phyloP scores from a whole-genome alignment of 2,113 vertebrate genomes.

The Ciconia stormi region DNA sequence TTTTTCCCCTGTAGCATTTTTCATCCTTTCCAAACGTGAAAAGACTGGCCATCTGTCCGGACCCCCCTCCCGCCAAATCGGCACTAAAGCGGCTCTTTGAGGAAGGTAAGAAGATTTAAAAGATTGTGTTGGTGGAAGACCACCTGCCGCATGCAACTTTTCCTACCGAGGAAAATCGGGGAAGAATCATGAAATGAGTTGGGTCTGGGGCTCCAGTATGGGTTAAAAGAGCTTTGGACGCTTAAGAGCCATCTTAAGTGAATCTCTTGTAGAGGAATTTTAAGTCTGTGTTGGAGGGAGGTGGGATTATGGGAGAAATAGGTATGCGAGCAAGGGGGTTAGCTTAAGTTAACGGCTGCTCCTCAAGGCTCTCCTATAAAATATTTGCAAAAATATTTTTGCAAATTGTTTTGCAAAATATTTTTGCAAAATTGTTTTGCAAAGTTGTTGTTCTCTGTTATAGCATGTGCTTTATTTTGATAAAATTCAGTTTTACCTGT shows the following conservation, averaged over 20 bases:
- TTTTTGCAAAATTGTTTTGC: neutral
- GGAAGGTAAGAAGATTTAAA: slow-evolving; percentile 75
- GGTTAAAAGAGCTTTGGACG: neutral
- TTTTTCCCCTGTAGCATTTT: slow-evolving; percentile 74
- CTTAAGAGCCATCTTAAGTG: neutral
- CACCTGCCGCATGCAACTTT: neutral
- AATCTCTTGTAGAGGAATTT: neutral
- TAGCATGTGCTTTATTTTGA: neutral
- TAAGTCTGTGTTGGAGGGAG: neutral
- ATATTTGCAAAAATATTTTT: neutral
- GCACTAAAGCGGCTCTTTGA: slow-evolving; percentile 56
- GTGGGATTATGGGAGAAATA: neutral
- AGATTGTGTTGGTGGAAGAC: slow-evolving; percentile 3
- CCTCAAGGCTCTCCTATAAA: neutral
- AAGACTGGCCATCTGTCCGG: slow-evolving; percentile 76
- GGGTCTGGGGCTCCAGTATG: neutral
- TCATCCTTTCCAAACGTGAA: slow-evolving; percentile 78
- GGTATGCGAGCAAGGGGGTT: rapidly evolving
- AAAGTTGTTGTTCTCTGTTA: rapidly evolving
- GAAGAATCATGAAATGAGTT: neutral
- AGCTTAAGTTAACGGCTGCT: neutral
- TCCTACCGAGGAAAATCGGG: neutral
- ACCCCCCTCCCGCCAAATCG: slow-evolving; percentile 66
- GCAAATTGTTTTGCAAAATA: neutral
- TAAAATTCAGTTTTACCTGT: neutral